Percentiles rank a stretch among this genome's conserved stretches.
Conservation (phyloP, 2,113 vertebrate species). For the Chiloscyllium plagiosum region DNA sequence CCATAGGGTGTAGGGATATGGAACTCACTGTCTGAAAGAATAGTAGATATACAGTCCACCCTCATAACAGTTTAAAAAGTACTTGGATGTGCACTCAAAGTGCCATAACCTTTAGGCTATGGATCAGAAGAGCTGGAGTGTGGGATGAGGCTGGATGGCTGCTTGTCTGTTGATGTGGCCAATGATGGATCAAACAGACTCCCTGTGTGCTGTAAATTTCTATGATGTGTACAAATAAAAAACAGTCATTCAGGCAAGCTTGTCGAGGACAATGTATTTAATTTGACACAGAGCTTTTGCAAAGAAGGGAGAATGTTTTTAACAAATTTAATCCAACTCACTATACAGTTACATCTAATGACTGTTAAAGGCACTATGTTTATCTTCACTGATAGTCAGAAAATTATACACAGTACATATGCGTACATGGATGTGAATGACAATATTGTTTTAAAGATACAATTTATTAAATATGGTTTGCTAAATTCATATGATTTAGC, state of each 20-base stretch:
- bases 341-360: not conserved
- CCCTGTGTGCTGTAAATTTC: too few relatives aligned
- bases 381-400: not conserved
- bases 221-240: not conserved
- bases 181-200: not conserved
- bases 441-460: not conserved
- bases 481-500: not conserved
- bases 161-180: not conserved
- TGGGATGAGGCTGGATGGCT: not conserved
- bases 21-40: not conserved
- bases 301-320: not conserved
- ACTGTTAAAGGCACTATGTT: not conserved
- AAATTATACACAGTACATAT: not conserved
- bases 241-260: not conserved
- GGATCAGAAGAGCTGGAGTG: not conserved
- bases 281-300: not conserved
- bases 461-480: not conserved
- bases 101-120: not conserved
- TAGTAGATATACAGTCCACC: too few relatives aligned
- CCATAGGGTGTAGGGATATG: not conserved
- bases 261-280: not conserved
- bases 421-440: too few relatives aligned
- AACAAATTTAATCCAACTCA: not conserved
- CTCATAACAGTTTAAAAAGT: too few relatives aligned
- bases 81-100: too few relatives aligned